These are phyloP conservation scores for Drosophila cracens DNA, from an alignment of 2,888 invertebrate genomes.

Conservation along the genomic window DNA sequence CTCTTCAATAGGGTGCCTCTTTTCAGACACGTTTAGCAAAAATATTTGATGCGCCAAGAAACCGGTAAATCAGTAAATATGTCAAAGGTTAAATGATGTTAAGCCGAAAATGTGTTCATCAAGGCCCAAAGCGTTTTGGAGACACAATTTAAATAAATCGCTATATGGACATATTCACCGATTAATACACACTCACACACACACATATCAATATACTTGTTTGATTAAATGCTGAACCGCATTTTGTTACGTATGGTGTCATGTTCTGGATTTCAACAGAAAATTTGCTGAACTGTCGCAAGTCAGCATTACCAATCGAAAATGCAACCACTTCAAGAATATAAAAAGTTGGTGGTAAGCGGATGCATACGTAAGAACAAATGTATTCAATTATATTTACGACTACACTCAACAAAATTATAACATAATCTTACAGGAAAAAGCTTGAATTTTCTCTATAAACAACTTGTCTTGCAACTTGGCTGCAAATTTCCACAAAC, in stretches of 20 bases:
- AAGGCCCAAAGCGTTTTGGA: conserved; percentile 25
- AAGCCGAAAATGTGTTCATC: conserved; percentile 5
- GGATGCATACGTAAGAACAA: conserved; percentile 31
- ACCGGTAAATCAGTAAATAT: conserved; percentile 18
- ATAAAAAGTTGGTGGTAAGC: conserved; percentile 13
- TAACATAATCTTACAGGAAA: not conserved
- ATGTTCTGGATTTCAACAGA: conserved; percentile 44
- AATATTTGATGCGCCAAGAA: conserved; percentile 20
- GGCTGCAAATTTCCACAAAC: not conserved
- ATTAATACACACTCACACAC: not conserved
- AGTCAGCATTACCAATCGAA: conserved; percentile 43
- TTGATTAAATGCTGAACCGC: conserved; percentile 13
- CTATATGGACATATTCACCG: not conserved
- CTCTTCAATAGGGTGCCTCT: conserved; percentile 3
- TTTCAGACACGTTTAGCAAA: conserved; percentile 11
- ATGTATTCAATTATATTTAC: not conserved
- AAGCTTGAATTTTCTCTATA: not conserved
- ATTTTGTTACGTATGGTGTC: conserved; percentile 41
- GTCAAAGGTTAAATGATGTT: conserved; percentile 26
- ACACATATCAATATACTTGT: not conserved
- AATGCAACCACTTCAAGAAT: conserved; percentile 35
- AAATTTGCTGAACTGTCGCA: conserved; percentile 31
- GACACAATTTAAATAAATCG: conserved; percentile 22
- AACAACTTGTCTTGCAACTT: not conserved
- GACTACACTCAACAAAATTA: not conserved